These are phyloP conservation scores for Scaptomyza pallida DNA, from an alignment of 1,140 invertebrate genomes.

Conservation along the genomic window DNA sequence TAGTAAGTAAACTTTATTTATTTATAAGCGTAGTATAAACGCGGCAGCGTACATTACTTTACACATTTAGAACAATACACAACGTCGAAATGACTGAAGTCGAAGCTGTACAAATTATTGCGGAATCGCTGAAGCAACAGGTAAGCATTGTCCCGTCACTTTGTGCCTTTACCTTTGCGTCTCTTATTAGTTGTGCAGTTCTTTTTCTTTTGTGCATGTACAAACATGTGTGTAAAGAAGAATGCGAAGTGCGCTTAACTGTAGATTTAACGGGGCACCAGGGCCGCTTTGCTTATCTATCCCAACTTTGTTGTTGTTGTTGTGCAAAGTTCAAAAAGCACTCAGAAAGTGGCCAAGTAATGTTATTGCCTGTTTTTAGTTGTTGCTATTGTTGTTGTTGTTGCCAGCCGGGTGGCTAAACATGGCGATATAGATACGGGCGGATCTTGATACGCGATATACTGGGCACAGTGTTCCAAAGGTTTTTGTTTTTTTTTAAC, in stretches of 20 bases:
- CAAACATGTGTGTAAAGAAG: conserved; percentile 9
- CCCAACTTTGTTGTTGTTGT: conserved; percentile 66
- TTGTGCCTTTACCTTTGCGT: conserved; percentile 21
- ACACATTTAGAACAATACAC: conserved; percentile 50
- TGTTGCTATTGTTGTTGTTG: conserved; percentile 45
- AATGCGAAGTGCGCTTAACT: conserved; percentile 34
- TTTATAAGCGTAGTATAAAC: conserved; percentile 36
- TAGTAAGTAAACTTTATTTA: conserved; percentile 27
- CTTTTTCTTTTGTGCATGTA: conserved; percentile 44
- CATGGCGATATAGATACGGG: conserved; percentile 47
- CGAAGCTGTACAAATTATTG: conserved; percentile 90
- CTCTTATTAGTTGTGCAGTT: conserved; percentile 26
- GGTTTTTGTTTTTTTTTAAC: conserved; percentile 50
- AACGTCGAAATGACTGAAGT: conserved; percentile 85
- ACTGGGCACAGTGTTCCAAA: conserved; percentile 57
- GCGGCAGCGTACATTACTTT: conserved; percentile 45
- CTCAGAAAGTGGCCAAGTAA: conserved; percentile 43
- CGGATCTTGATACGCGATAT: conserved; percentile 64
- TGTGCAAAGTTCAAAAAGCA: conserved; percentile 78
- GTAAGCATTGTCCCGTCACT: conserved; percentile 83
- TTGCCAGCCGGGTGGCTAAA: conserved; percentile 49
- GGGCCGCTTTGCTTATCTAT: conserved; percentile 60
- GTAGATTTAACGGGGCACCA: conserved; percentile 40
- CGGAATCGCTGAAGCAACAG: conserved; percentile 91
- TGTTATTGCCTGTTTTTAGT: conserved; percentile 33